Evolutionary conservation across 2,797 vertebrate genomes (phyloP).

Genomic region (Crenichthys baileyi): DNA sequence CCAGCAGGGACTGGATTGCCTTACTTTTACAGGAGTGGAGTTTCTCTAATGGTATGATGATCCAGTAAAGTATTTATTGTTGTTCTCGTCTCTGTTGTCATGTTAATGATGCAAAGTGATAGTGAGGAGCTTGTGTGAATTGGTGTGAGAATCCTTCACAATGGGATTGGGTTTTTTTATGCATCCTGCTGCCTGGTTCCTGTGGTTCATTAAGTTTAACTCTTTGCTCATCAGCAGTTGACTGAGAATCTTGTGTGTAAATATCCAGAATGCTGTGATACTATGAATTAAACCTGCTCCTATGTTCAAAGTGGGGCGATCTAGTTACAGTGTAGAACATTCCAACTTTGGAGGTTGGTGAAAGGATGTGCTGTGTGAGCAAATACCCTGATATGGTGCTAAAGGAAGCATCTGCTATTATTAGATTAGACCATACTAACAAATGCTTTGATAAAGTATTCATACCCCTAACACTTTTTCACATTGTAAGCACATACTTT

Average conservation of each 20-base stretch:
- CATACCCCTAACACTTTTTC: neutral
- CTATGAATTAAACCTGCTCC: neutral
- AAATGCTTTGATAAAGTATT: conserved; percentile 72
- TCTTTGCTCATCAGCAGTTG: conserved; percentile 26
- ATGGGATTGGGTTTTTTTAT: conserved; percentile 34
- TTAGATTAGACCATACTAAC: conserved; percentile 55
- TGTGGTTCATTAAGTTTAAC: conserved; percentile 37
- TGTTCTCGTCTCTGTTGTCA: conserved; percentile 18
- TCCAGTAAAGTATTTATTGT: conserved; percentile 16
- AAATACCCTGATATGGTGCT: conserved; percentile 25
- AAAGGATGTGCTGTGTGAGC: conserved; percentile 11
- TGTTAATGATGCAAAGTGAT: conserved; percentile 48
- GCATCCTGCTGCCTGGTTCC: conserved; percentile 24
- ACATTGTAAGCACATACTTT: neutral
- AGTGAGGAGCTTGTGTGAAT: conserved; percentile 27
- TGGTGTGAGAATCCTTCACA: conserved; percentile 17
- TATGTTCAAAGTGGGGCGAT: neutral
- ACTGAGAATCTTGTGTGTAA: conserved; percentile 2
- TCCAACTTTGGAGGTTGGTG: neutral
- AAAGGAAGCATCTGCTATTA: conserved; percentile 59
- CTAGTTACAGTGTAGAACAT: neutral
- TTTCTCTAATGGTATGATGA: conserved; percentile 32
- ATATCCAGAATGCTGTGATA: neutral
- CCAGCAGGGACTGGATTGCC: conserved; percentile 17
- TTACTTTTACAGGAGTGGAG: conserved; percentile 49